Evolutionary conservation across 2,888 invertebrate genomes (phyloP).

Genomic region (Acanthococcus lagerstroemiae): DNA sequence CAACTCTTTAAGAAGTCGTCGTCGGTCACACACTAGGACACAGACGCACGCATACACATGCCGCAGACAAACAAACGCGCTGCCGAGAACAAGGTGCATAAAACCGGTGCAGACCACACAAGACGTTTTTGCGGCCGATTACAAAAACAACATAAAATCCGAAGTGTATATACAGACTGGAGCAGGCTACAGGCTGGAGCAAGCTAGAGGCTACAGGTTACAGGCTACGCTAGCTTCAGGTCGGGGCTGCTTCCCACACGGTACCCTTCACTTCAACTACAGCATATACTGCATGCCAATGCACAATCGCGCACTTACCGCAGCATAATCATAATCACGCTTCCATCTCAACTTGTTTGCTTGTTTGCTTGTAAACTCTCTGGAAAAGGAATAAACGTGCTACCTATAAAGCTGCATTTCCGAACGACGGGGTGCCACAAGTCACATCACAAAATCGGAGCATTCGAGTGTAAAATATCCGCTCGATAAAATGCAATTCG

Average conservation of each 20-base stretch:
- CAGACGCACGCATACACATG: constrained; percentile 8
- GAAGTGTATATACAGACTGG: not conserved
- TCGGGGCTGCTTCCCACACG: constrained; percentile 21
- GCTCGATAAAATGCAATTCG: constrained; percentile 4
- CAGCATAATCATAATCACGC: constrained; percentile 2
- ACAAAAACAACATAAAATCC: constrained; percentile 29
- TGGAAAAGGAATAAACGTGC: constrained; percentile 1
- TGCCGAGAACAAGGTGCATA: constrained; percentile 23
- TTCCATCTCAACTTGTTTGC: not conserved
- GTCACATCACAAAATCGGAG: constrained; percentile 9
- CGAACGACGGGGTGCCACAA: constrained; percentile 10
- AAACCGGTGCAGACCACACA: constrained; percentile 27
- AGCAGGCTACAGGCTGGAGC: constrained; percentile 12
- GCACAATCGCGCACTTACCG: not conserved
- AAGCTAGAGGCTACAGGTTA: too few species aligned
- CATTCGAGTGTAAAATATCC: constrained; percentile 15
- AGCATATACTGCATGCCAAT: not conserved
- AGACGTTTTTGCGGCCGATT: constrained; percentile 21
- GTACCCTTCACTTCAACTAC: not conserved
- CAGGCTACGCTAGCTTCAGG: not conserved
- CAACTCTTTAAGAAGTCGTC: too few species aligned
- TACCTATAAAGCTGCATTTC: constrained; percentile 7
- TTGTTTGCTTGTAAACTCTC: not conserved
- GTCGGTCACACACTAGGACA: too few species aligned
- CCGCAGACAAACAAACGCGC: not conserved